Evolutionary conservation across 2,888 invertebrate genomes (phyloP).

Genomic region (Aphidius colemani): DNA sequence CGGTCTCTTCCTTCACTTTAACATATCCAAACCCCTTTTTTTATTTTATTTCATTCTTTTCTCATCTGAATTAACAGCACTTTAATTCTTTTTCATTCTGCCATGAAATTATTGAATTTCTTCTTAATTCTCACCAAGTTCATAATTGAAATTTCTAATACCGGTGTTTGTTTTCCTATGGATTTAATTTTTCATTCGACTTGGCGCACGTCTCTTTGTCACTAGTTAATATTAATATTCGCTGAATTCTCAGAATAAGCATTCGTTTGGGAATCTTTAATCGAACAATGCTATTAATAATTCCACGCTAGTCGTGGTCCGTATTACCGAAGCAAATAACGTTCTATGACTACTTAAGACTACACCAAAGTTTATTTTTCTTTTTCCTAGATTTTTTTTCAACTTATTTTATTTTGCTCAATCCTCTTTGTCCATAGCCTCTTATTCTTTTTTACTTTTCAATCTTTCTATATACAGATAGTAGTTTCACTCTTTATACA

Average conservation of each 20-base stretch:
- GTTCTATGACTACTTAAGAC: constrained; percentile 21
- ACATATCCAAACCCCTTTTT: too few species aligned
- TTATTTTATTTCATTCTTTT: background rate
- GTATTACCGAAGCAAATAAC: constrained; percentile 48
- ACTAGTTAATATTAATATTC: constrained; percentile 8
- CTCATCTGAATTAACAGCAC: constrained; percentile 2
- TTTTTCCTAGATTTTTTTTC: background rate
- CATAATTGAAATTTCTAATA: constrained; percentile 1
- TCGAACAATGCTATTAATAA: constrained; percentile 23
- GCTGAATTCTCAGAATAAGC: constrained; percentile 4
- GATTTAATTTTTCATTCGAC: too few species aligned
- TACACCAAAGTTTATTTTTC: constrained; percentile 10
- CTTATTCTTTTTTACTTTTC: background rate
- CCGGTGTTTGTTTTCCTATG: too few species aligned
- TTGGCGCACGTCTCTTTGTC: background rate
- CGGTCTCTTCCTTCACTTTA: background rate
- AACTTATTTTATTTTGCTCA: background rate
- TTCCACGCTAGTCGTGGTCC: constrained; percentile 31
- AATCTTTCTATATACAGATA: background rate
- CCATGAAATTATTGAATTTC: constrained; percentile 1
- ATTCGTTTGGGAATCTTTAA: constrained; percentile 2
- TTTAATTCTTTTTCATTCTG: background rate
- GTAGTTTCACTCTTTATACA: background rate
- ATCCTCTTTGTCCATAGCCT: background rate
- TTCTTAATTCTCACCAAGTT: background rate